These are phyloP conservation scores for Bombycilla garrulus DNA, from an alignment of 2,113 vertebrate species.

Conservation along the genomic window DNA sequence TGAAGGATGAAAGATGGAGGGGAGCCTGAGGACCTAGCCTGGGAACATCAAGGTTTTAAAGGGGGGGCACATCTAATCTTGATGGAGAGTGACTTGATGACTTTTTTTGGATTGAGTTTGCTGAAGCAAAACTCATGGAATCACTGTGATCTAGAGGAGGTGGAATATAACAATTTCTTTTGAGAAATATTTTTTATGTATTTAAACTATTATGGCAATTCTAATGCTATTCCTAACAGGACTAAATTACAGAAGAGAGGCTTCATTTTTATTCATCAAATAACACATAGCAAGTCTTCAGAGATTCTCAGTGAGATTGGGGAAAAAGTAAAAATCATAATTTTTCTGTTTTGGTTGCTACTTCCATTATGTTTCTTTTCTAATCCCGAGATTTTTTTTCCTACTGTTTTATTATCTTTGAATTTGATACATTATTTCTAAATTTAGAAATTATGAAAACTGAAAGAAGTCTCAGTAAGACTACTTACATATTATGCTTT, in stretches of 20 bases:
- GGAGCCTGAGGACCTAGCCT: background rate
- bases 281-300: background rate
- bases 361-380: constrained; percentile 26
- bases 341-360: constrained; percentile 30
- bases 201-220: background rate
- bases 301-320: constrained; percentile 22
- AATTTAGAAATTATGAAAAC: constrained; percentile 12
- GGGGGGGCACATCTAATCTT: background rate
- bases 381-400: background rate
- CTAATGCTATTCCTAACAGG: background rate
- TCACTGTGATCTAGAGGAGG: background rate
- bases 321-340: background rate
- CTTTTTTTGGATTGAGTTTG: background rate
- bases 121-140: background rate
- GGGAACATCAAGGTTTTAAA: background rate
- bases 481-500: background rate
- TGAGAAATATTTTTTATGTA: background rate
- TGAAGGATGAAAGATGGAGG: background rate
- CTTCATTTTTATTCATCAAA: background rate
- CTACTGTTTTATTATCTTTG: background rate
- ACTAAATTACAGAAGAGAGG: background rate
- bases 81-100: background rate
- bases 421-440: background rate
- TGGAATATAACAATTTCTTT: background rate
- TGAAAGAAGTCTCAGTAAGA: background rate